Conservation (phyloP, 2,797 vertebrate genomes). For the Hephaestus fuliginosus region DNA sequence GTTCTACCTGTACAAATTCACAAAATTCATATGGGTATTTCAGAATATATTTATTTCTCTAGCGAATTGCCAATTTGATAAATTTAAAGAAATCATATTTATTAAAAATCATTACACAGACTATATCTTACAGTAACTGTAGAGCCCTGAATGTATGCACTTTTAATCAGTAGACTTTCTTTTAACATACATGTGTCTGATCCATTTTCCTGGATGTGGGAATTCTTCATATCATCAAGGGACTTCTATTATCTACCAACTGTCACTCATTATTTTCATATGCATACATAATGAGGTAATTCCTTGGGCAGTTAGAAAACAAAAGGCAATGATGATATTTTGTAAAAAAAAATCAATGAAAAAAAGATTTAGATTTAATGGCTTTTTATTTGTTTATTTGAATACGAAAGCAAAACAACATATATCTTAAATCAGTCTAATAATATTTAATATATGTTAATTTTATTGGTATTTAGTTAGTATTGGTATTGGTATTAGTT, state of each 20-base stretch:
- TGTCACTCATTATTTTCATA: constrained; percentile 2
- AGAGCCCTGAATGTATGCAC: constrained; percentile 54
- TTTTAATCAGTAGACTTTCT: constrained; percentile 29
- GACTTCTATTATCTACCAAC: constrained; percentile 2
- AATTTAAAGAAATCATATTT: neutral
- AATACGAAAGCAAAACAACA: no score
- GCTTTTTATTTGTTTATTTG: neutral
- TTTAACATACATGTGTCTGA: constrained; percentile 32
- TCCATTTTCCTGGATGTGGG: constrained; percentile 3
- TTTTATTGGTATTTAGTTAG: neutral
- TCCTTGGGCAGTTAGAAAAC: neutral
- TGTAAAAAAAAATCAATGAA: neutral
- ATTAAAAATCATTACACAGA: neutral
- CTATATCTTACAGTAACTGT: constrained; percentile 24
- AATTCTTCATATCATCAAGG: constrained; percentile 26
- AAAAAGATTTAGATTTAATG: neutral
- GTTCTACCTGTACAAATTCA: constrained; percentile 18
- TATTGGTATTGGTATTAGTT: no score
- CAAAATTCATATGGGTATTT: constrained; percentile 3
- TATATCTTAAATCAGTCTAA: neutral
- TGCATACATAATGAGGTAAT: neutral
- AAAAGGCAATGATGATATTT: neutral
- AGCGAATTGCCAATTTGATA: neutral
- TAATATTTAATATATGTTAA: neutral
- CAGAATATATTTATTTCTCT: neutral